These are phyloP conservation scores for Pteropus rufus DNA, from an alignment of 2,797 vertebrate species.

Conservation along the genomic window DNA sequence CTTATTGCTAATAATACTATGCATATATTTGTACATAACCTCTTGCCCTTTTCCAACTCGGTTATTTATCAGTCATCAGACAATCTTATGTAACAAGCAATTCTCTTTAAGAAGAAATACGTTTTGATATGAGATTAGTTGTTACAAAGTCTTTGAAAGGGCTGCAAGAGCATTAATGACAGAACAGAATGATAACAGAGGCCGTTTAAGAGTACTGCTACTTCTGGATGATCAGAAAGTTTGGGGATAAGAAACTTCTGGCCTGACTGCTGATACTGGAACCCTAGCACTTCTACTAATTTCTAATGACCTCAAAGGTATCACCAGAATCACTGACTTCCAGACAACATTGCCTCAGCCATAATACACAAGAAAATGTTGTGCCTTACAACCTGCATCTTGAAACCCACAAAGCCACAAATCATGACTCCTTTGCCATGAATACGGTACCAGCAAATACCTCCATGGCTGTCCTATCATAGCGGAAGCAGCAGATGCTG, in stretches of 20 bases:
- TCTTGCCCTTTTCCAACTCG: background rate
- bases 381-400: background rate
- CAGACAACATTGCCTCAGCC: background rate
- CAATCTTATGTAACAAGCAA: background rate
- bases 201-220: background rate
- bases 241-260: background rate
- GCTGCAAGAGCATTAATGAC: background rate
- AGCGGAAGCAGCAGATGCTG: background rate
- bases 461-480: too few relatives aligned
- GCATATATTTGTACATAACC: background rate
- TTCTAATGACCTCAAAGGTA: background rate
- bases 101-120: background rate
- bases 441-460: background rate
- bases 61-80: background rate
- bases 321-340: background rate
- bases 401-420: too few relatives aligned
- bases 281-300: background rate
- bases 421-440: fast-evolving
- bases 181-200: background rate
- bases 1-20: background rate
- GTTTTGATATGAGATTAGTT: background rate
- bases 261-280: background rate
- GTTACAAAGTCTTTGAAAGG: background rate
- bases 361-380: background rate
- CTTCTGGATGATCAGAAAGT: background rate